Conservation (phyloP, 2,113 vertebrate species). For the Lutjanus erythropterus region DNA sequence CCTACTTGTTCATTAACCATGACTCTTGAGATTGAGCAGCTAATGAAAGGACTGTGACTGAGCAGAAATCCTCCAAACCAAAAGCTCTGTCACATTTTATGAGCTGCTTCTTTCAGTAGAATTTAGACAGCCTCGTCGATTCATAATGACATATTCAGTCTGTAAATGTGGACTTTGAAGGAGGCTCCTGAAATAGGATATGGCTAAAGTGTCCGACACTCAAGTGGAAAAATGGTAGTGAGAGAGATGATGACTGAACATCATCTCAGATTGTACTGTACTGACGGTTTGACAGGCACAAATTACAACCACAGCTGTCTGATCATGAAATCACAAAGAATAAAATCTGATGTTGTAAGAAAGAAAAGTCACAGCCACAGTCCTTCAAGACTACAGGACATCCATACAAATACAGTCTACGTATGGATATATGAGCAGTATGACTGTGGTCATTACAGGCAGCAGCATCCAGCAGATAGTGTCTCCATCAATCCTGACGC, state of each 20-base stretch:
- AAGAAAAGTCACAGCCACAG: neutral
- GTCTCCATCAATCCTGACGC: conserved; percentile 44
- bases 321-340: conserved; percentile 5
- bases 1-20: neutral
- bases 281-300: conserved; percentile 7
- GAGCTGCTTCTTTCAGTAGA: neutral
- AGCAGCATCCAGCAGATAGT: conserved; percentile 14
- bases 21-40: neutral
- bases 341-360: neutral
- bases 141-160: neutral
- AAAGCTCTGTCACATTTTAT: neutral
- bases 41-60: neutral
- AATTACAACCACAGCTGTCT: conserved; percentile 1
- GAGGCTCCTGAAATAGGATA: neutral
- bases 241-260: neutral
- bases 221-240: neutral
- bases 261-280: conserved; percentile 6
- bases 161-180: neutral
- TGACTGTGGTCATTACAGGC: conserved; percentile 7
- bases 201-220: neutral
- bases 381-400: too few species aligned
- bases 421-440: too few species aligned
- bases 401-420: neutral
- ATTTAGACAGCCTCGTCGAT: neutral
- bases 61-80: neutral